Evolutionary conservation across 2,113 vertebrate species (phyloP), one percentile per base, ranked within the genome.

Genomic region (Spilogale gracilis): DNA sequence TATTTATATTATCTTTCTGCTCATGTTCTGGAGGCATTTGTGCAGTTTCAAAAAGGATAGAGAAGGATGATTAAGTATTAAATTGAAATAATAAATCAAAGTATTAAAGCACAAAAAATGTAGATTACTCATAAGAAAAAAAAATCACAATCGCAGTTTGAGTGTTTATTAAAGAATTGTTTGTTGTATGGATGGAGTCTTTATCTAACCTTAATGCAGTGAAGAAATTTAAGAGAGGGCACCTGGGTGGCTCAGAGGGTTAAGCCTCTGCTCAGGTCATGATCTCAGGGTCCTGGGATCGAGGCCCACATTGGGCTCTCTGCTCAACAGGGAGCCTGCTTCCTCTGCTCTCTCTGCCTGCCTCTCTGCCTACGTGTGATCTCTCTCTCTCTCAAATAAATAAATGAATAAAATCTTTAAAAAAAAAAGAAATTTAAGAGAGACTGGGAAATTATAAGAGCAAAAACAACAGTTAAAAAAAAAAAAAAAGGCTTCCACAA

Each of bases 1-100:
- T 79, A 14, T 65, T 83, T 88, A 20, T 91, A 23, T 89, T 79
- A 63, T 73, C 48, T 73, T 91, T 63, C n/a, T 43, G 76, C 93
- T 91, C n/a, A 11, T n/a, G 45, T 88, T 45, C 45, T 83, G 48
- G 14, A 79, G 54, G 69, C 5, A 54, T 94, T 83, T 60, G 5
- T 67, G 32, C 11, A 94, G 3, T 48, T 90, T 92, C 38, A 71
- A 45, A 56, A 73, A 65, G 2, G 4, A 76, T 65, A 71, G 20
- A 13, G 14, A 61, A 5, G 30, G 5, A 60, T 65, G 56, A 87
- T 79, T 67, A 73, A 56, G 21, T 38, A 38, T 65, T 67, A 38
- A 63, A 50, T 32, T 81, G 9, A 91, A 94, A 83, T 30, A 90
- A 63, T 58, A 89, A 80, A 79, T 81, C 4, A 94, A 95, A 79